phyloP scores from a whole-genome alignment of 2,797 vertebrate species.

The Intellagama lesueurii region DNA sequence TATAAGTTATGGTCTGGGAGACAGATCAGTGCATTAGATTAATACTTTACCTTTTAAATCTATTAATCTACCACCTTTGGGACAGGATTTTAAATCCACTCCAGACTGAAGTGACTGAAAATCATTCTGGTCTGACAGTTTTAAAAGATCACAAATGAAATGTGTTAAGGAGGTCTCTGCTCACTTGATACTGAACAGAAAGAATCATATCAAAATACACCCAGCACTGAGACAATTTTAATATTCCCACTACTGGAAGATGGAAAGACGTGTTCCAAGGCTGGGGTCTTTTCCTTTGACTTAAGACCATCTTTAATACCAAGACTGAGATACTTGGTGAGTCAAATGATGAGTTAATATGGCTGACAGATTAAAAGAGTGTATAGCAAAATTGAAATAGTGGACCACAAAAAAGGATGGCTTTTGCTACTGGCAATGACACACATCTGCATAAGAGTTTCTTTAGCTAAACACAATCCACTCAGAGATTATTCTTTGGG shows the following conservation, averaged over 20 bases:
- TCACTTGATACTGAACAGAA: constrained; percentile 43
- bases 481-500: background rate
- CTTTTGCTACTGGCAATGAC: background rate
- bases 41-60: constrained; percentile 76
- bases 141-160: constrained; percentile 75
- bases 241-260: background rate
- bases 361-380: background rate
- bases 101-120: constrained; percentile 74
- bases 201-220: constrained; percentile 41
- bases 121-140: constrained; percentile 76
- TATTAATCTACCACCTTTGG: constrained; percentile 74
- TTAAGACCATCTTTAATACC: background rate
- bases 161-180: constrained; percentile 65
- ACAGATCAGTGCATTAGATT: constrained; percentile 68
- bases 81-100: constrained; percentile 74
- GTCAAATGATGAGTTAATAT: accelerated
- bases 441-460: background rate
- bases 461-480: too few relatives aligned
- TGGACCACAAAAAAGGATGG: constrained; percentile 6
- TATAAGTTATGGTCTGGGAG: constrained; percentile 60
- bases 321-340: background rate
- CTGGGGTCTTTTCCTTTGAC: background rate
- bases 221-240: background rate
- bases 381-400: background rate
- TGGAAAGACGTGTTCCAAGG: background rate